Evolutionary conservation across 2,888 invertebrate species (phyloP).

Genomic region (Tipula vernalis): DNA sequence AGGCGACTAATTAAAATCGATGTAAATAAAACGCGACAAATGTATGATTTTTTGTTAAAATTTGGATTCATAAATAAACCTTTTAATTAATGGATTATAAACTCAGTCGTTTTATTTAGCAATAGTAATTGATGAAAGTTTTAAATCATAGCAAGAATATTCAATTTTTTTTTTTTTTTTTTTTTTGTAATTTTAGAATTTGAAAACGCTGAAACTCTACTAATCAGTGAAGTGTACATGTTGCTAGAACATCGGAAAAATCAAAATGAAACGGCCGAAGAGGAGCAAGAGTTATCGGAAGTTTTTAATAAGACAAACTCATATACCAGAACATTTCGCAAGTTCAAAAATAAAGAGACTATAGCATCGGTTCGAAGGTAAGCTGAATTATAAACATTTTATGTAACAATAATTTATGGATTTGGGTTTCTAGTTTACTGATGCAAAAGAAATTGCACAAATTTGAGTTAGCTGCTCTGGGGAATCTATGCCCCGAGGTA

Average conservation of each 20-base stretch:
- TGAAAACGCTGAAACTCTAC: slow-evolving; percentile 92
- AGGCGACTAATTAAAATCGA: slow-evolving; percentile 79
- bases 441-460: slow-evolving; percentile 94
- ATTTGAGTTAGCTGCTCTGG: slow-evolving; percentile 93
- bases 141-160: not conserved
- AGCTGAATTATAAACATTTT: not conserved
- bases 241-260: slow-evolving; percentile 91
- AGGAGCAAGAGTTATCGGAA: slow-evolving; percentile 96
- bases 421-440: slow-evolving; percentile 48
- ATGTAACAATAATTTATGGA: not conserved
- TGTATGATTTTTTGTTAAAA: slow-evolving; percentile 63
- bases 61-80: slow-evolving; percentile 59
- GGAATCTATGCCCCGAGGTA: slow-evolving; percentile 97
- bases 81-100: slow-evolving; percentile 13
- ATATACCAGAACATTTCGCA: slow-evolving; percentile 90
- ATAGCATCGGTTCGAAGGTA: slow-evolving; percentile 91
- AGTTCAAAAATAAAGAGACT: slow-evolving; percentile 97
- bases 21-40: slow-evolving; percentile 82
- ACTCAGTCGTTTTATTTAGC: not conserved
- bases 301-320: slow-evolving; percentile 96
- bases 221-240: slow-evolving; percentile 95
- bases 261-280: slow-evolving; percentile 96
- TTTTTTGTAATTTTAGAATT: slow-evolving; percentile 55
- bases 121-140: not conserved
- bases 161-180: slow-evolving; percentile 13